Evolutionary conservation across 2,797 vertebrate species (phyloP), one percentile per base, ranked within the genome.

Genomic region (Enteromius unitaeniatus): DNA sequence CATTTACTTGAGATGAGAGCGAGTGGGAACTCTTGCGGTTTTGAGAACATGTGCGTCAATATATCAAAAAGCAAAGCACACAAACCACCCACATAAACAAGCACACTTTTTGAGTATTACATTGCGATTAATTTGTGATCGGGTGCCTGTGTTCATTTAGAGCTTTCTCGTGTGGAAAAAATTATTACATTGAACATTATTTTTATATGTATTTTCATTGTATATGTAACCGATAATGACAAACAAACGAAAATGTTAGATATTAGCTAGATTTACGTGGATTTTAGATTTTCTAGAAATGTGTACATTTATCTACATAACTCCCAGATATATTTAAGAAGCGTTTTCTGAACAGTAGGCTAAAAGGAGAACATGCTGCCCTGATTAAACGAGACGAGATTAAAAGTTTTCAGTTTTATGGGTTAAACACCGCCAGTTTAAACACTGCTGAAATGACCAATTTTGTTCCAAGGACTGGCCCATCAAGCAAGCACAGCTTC

Each of bases 51-150:
- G 65, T 37, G 53, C 65, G 51, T 78, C 40, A 47, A 64, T 10
- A 81, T 70, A 79, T 84, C 21, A 64, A 78, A 86, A 84, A 72
- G 78, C 28, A 84, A 49, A 64, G 28, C 47, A 51, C 47, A 78
- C 49, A 13, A 77, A 78, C 64, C 60, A 62, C 74, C 74, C 65
- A 78, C 82, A 69, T 47, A 81, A 74, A 74, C 60, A 65, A 65
- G 28, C 23, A 42, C 64, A 15, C 37, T 45, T 70, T 60, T 55
- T 72, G 49, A 70, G 45, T 15, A 51, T 28, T 15, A 28, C 14
- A 15, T 11, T 67, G 40, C 9, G 53, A 11, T n/a, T 1, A 17
- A 26, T 40, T 37, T 40, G 55, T 75, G 73, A 55, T 15, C 21
- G 40, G 8, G 55, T 11, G 47, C 55, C 34, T 23, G 4, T 11